A percentile compares a stretch with the other conserved stretches of the same genome.
These are phyloP conservation scores for Bradypodion pumilum DNA, from an alignment of 2,797 vertebrate genomes.

Conservation along the genomic window DNA sequence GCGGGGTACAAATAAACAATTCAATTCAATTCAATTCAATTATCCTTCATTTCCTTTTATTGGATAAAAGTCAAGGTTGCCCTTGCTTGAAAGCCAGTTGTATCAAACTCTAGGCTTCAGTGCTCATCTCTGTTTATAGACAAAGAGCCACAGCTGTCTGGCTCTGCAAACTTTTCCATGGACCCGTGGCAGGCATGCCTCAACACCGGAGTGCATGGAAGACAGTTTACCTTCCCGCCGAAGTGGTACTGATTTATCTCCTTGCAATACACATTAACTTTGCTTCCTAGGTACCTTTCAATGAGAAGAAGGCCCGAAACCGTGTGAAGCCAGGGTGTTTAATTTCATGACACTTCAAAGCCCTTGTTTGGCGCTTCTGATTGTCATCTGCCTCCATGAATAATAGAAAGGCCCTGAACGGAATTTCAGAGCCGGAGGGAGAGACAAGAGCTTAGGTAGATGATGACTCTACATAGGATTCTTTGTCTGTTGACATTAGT, in stretches of 20 bases:
- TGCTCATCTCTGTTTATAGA: too few relatives aligned
- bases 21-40: too few relatives aligned
- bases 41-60: conserved; percentile 50
- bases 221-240: too few relatives aligned
- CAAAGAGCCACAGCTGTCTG: too few relatives aligned
- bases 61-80: too few relatives aligned
- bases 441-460: conserved; percentile 76
- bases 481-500: conserved; percentile 86
- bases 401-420: conserved; percentile 71
- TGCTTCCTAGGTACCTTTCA: conserved; percentile 73
- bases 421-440: conserved; percentile 78
- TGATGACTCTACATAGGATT: conserved; percentile 79
- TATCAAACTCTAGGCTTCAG: too few relatives aligned
- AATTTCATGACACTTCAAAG: conserved; percentile 71
- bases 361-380: conserved; percentile 55
- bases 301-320: conserved; percentile 70
- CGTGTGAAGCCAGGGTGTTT: conserved; percentile 65
- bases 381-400: conserved; percentile 66
- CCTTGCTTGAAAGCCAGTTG: too few relatives aligned
- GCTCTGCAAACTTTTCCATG: too few relatives aligned
- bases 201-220: too few relatives aligned
- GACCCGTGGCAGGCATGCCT: too few relatives aligned
- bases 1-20: too few relatives aligned
- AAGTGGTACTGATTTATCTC: too few relatives aligned
- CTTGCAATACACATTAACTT: conserved; percentile 49